Evolutionary conservation across 2,797 vertebrate genomes (phyloP).

Genomic region (Propithecus deckenii): DNA sequence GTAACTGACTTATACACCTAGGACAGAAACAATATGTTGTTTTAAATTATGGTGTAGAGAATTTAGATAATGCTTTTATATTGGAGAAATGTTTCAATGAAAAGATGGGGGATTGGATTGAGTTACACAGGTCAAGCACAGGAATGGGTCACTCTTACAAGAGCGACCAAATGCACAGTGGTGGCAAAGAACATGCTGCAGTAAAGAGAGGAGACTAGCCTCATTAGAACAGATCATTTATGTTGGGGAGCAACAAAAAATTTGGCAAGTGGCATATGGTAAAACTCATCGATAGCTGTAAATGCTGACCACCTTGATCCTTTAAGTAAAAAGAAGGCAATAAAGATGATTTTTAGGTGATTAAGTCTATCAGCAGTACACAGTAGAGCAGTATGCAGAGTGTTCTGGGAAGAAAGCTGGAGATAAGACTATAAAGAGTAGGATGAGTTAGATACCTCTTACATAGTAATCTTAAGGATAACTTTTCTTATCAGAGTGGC

Average conservation of each 20-base stretch:
- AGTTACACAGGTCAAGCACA: background rate
- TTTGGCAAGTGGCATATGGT: background rate
- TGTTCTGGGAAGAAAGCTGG: background rate
- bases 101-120: background rate
- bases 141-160: background rate
- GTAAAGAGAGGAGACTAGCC: background rate
- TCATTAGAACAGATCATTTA: background rate
- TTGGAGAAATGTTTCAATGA: background rate
- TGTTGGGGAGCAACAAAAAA: background rate
- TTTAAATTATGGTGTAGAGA: background rate
- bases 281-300: background rate
- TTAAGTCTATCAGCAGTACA: background rate
- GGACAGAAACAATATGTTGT: background rate
- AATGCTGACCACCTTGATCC: background rate
- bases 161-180: background rate
- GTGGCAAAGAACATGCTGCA: background rate
- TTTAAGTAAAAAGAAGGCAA: background rate
- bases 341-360: background rate
- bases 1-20: background rate
- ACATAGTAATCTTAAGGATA: background rate
- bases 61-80: background rate
- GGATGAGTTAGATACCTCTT: background rate
- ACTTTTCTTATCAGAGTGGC: background rate
- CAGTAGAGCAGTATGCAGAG: background rate
- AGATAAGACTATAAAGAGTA: background rate